These are phyloP conservation scores for Indicator indicator DNA, from an alignment of 2,113 vertebrate genomes.

Conservation along the genomic window DNA sequence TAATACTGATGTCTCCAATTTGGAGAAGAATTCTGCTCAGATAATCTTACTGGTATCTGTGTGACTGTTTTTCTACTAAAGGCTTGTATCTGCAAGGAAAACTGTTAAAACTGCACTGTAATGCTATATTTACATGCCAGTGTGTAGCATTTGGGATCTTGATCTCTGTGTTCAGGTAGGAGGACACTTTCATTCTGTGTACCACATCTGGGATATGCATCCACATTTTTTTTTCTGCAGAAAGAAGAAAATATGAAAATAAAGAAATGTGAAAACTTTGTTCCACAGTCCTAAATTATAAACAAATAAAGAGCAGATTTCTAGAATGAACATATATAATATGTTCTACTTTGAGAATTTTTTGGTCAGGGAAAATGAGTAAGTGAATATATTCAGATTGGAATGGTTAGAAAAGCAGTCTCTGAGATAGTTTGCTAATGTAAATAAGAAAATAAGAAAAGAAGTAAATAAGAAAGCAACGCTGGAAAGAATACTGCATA, in stretches of 20 bases:
- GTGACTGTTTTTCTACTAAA: neutral
- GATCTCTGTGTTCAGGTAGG: neutral
- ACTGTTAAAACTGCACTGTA: neutral
- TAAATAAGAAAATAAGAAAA: neutral
- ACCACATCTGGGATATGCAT: neutral
- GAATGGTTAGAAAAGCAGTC: neutral
- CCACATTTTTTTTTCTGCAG: neutral
- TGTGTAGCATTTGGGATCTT: neutral
- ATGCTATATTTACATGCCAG: neutral
- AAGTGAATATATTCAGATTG: neutral
- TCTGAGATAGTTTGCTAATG: neutral
- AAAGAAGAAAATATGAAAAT: neutral
- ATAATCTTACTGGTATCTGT: neutral
- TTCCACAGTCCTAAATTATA: neutral
- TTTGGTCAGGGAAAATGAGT: neutral
- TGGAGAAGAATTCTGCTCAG: neutral
- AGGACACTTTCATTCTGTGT: rapidly evolving
- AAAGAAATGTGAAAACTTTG: neutral
- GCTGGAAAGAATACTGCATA: neutral
- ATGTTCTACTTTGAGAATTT: neutral
- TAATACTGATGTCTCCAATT: neutral
- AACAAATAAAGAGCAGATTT: neutral
- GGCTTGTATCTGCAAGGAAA: neutral
- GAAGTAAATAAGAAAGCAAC: neutral
- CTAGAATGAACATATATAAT: neutral